Conservation (phyloP, 1,140 invertebrate genomes). For the Drosophila tristis region DNA sequence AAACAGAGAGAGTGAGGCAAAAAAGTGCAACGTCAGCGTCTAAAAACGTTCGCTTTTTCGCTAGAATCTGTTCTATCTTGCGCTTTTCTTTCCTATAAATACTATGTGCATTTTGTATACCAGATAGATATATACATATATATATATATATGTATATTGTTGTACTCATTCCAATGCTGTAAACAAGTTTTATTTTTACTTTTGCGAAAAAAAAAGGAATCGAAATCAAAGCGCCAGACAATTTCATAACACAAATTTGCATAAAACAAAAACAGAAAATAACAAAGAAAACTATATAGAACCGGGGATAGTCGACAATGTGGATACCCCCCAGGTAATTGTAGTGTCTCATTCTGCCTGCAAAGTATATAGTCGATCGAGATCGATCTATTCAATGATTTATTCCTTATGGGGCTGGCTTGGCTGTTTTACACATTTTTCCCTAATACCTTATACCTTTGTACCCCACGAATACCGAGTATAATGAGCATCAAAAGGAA, state of each 20-base stretch:
- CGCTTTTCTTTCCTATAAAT: slow-evolving; percentile 21
- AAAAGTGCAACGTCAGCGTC: slow-evolving; percentile 60
- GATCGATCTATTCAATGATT: too few species aligned
- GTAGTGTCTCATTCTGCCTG: too few species aligned
- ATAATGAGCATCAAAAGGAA: slow-evolving; percentile 64
- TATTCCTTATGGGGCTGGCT: too few species aligned
- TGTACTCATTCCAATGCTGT: slow-evolving; percentile 42
- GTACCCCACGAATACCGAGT: slow-evolving; percentile 31
- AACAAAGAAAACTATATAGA: slow-evolving; percentile 10
- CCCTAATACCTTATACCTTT: too few species aligned
- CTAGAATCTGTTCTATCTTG: slow-evolving; percentile 22
- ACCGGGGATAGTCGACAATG: too few species aligned
- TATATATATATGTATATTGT: too few species aligned
- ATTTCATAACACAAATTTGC: slow-evolving; percentile 81
- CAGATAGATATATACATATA: slow-evolving; percentile 36
- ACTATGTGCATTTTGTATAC: slow-evolving; percentile 24
- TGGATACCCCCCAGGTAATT: too few species aligned
- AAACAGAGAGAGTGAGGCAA: slow-evolving; percentile 1
- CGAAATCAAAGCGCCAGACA: slow-evolving; percentile 71
- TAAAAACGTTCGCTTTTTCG: slow-evolving; percentile 22
- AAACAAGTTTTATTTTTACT: slow-evolving; percentile 71
- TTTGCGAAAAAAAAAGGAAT: slow-evolving; percentile 60
- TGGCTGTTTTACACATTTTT: too few species aligned
- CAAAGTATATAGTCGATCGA: too few species aligned
- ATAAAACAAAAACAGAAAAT: slow-evolving; percentile 48